Evolutionary conservation across 2,888 invertebrate species (phyloP).

Genomic region (Latrodectus hesperus): DNA sequence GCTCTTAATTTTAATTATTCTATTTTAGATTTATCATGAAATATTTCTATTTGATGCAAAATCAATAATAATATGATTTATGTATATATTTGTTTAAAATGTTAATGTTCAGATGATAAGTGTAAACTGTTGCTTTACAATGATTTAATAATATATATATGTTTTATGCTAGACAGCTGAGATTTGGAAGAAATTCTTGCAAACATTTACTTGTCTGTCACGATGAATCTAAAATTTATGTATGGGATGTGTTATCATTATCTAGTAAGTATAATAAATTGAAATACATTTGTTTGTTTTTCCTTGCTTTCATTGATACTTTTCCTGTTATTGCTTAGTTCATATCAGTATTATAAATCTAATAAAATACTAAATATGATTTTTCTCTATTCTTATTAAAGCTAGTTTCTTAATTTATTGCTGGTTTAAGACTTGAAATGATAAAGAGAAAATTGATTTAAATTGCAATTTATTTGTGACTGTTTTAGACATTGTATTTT

Average conservation of each 20-base stretch:
- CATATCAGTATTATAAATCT: too few relatives aligned
- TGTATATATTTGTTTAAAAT: not conserved
- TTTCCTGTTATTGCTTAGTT: too few relatives aligned
- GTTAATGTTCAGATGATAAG: not conserved
- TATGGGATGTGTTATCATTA: constrained; percentile 59
- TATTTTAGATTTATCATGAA: not conserved
- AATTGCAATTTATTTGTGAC: too few relatives aligned
- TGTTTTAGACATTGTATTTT: too few relatives aligned
- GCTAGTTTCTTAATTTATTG: too few relatives aligned
- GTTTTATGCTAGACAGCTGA: constrained; percentile 36
- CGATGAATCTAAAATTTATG: constrained; percentile 35
- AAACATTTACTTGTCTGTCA: constrained; percentile 51
- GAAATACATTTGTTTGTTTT: not conserved
- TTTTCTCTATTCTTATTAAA: too few relatives aligned
- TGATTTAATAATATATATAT: not conserved
- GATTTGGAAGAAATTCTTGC: constrained; percentile 51
- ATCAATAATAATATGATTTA: not conserved
- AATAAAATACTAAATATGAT: too few relatives aligned
- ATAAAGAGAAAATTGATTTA: too few relatives aligned
- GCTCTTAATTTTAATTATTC: not conserved
- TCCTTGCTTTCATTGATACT: not conserved
- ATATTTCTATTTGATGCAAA: not conserved
- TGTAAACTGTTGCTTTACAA: too few relatives aligned
- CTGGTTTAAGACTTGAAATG: too few relatives aligned
- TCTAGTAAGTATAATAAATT: constrained; percentile 40